Conservation (phyloP, 2,113 vertebrate species). For the Epinephelus fuscoguttatus region DNA sequence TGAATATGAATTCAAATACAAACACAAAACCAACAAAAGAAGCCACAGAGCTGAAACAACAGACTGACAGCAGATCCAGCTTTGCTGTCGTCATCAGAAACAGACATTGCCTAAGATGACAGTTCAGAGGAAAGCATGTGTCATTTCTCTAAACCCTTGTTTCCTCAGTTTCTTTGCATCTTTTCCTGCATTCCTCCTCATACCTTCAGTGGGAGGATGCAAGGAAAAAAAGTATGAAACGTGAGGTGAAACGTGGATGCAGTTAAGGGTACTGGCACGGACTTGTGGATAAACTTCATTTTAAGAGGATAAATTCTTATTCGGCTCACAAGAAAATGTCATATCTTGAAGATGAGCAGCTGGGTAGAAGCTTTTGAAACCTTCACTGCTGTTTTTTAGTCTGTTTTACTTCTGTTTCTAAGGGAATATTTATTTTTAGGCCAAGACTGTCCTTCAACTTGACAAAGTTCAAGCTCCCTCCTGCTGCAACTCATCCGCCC, state of each 20-base stretch:
- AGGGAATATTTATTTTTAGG: constrained; percentile 15
- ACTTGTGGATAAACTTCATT: neutral
- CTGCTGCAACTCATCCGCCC: neutral
- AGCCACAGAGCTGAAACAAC: neutral
- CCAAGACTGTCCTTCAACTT: constrained; percentile 35
- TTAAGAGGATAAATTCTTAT: constrained; percentile 29
- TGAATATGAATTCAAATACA: neutral
- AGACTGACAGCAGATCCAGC: neutral
- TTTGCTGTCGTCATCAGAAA: neutral
- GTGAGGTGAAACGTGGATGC: neutral
- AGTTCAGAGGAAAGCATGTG: neutral
- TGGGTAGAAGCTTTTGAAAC: neutral
- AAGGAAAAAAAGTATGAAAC: neutral
- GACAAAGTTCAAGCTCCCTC: constrained; percentile 37
- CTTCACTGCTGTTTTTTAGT: neutral
- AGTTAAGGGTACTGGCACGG: neutral
- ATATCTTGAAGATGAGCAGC: constrained; percentile 39
- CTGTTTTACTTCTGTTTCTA: constrained; percentile 7
- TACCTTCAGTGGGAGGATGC: neutral
- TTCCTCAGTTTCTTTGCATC: neutral
- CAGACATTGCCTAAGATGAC: too few species aligned
- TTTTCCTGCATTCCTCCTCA: neutral
- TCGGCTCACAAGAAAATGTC: constrained; percentile 23
- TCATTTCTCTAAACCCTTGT: neutral
- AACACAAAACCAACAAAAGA: neutral